Evolutionary conservation across 2,888 invertebrate species (phyloP).

Genomic region (Erebia palarica): DNA sequence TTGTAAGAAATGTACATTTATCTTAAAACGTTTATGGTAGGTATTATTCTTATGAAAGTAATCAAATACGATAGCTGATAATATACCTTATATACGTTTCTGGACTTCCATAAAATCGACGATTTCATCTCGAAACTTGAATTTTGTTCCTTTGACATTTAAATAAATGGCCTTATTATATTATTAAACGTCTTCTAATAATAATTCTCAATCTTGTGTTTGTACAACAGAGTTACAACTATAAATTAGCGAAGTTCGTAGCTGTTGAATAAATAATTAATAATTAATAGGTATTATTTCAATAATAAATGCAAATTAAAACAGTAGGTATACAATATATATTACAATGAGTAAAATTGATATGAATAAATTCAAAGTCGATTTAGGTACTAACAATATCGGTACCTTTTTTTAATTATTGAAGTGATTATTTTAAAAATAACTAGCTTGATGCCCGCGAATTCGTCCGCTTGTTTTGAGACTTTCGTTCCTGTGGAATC

Average conservation of each 20-base stretch:
- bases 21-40: not conserved
- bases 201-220: constrained; percentile 31
- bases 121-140: constrained; percentile 60
- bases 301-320: constrained; percentile 7
- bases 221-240: constrained; percentile 10
- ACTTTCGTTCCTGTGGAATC: too few relatives aligned
- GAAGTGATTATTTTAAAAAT: not conserved
- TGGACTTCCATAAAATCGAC: constrained; percentile 51
- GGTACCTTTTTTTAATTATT: not conserved
- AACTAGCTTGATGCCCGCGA: too few relatives aligned
- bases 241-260: constrained; percentile 14
- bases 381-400: too few relatives aligned
- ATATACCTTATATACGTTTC: constrained; percentile 39
- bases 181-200: constrained; percentile 55
- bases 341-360: not conserved
- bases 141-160: constrained; percentile 72
- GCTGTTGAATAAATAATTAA: constrained; percentile 4
- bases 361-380: not conserved
- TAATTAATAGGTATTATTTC: not conserved
- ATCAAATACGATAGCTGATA: constrained; percentile 6
- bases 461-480: too few relatives aligned
- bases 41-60: constrained; percentile 6
- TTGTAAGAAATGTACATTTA: not conserved
- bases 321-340: not conserved
- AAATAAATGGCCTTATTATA: constrained; percentile 68